These are phyloP conservation scores for Phoenicopterus ruber DNA, from an alignment of 2,113 vertebrate genomes.

Conservation along the genomic window DNA sequence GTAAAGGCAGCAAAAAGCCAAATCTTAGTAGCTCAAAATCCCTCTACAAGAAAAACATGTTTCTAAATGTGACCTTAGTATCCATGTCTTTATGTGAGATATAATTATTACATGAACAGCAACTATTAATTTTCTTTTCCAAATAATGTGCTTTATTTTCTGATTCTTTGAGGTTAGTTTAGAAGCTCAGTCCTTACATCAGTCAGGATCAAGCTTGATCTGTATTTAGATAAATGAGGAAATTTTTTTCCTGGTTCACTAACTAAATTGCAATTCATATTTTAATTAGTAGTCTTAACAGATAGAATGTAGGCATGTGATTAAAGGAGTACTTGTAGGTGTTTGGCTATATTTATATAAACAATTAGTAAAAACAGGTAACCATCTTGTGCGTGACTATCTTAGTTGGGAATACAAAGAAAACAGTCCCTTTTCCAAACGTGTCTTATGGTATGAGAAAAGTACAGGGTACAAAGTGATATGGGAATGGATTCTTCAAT, in stretches of 20 bases:
- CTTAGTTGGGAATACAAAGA: not conserved
- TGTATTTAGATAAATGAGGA: not conserved
- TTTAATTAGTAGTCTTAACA: not conserved
- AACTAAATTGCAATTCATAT: not conserved
- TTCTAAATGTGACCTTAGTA: not conserved
- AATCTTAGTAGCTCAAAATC: not conserved
- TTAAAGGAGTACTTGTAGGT: not conserved
- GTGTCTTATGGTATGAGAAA: fast-evolving
- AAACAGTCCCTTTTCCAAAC: not conserved
- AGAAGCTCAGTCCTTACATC: not conserved
- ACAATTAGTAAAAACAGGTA: not conserved
- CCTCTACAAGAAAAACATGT: not conserved
- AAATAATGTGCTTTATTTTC: not conserved
- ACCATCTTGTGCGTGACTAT: not conserved
- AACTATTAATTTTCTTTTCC: not conserved
- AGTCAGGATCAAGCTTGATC: not conserved
- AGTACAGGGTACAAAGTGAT: not conserved
- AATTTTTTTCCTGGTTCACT: not conserved
- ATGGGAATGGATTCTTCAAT: not conserved
- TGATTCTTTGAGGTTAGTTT: not conserved
- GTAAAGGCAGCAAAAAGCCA: not conserved
- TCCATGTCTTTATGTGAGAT: not conserved
- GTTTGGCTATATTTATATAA: not conserved
- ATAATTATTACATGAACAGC: not conserved
- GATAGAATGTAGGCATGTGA: not conserved